Conservation (phyloP, 2,113 vertebrate species). For the Sander vitreus region DNA sequence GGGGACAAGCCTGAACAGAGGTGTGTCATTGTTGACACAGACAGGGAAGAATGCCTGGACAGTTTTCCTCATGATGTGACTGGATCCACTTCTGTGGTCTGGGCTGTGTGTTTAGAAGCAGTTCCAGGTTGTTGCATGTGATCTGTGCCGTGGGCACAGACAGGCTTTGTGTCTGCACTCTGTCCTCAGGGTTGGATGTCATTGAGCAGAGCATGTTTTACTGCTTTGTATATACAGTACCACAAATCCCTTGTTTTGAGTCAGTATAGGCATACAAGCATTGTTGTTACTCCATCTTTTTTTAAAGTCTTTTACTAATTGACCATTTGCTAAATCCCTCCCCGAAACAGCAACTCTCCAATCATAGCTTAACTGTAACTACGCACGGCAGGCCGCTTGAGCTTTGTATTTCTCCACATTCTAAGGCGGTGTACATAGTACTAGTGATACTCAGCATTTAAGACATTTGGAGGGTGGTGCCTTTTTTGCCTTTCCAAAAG, state of each 20-base stretch:
- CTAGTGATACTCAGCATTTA: background rate
- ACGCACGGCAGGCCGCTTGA: background rate
- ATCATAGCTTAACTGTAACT: slow-evolving; percentile 17
- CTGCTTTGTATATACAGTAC: slow-evolving; percentile 42
- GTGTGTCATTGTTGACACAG: slow-evolving; percentile 80
- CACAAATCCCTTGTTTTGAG: slow-evolving; percentile 56
- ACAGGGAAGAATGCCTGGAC: slow-evolving; percentile 74
- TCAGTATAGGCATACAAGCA: slow-evolving; percentile 7
- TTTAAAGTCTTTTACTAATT: slow-evolving; percentile 32
- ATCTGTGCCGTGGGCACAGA: slow-evolving; percentile 62
- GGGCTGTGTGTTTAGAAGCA: slow-evolving; percentile 67
- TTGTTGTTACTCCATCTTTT: slow-evolving; percentile 16
- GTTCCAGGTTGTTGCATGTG: slow-evolving; percentile 76
- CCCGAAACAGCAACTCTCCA: background rate
- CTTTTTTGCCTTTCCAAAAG: background rate
- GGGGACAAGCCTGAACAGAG: slow-evolving; percentile 57
- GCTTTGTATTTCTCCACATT: background rate
- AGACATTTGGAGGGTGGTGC: background rate
- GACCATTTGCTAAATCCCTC: background rate
- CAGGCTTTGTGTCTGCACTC: slow-evolving; percentile 65
- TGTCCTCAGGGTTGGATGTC: slow-evolving; percentile 60
- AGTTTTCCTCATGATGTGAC: slow-evolving; percentile 68
- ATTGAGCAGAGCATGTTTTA: slow-evolving; percentile 59
- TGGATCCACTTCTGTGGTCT: slow-evolving; percentile 76
- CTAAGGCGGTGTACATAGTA: background rate